Base-by-base conservation (phyloP, 2,888 invertebrate genomes). In the Pharmacophagus antenor region DNA sequence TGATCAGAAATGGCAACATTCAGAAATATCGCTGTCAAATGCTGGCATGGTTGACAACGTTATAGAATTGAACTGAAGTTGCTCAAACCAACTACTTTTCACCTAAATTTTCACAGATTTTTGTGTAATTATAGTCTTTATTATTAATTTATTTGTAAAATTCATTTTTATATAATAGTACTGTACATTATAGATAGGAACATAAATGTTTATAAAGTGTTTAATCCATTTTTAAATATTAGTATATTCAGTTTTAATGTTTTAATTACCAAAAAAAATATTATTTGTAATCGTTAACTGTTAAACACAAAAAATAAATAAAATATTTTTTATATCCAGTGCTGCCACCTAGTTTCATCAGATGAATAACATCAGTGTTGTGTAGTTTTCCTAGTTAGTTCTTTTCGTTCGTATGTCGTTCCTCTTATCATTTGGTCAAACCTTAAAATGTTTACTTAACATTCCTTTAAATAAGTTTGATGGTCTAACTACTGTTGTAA, bases 1-100 rank as follows among this genome's bases (percentile, higher is more conserved):
- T 76, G 81, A 71, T 73, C 81, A 83, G 77, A 70, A 68, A 63
- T 77, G 70, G 82, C 88, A 88, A 80, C 70, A 69, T 78, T 71
- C 63, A 71, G 66, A 80, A 77, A 69, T 77, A 69, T 62, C 58
- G 66, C 76, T 70, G 74, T 77, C 76, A 76, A 66, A 64, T 63
- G 46, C 48, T 58, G 48, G 56, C 82, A 82, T 31, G 70, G 51
- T 62, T n/a, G 73, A 65, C 85, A 85, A 84, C 80, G 20, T 80
- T 58, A 74, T 56, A 61, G 74, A 65, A 22, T 44, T 22, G 46
- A 58, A 48, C 44, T 73, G 77, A 77, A 79, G 73, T 69, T 70
- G 63, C 71, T 49, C 44, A 56, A 8, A 15, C 8, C 2, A 25
- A 44, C 2, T 57, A 8, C 31, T 51, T 10, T 17, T 17, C 23